Conservation (phyloP, 2,888 invertebrate species). For the Corbicula japonica region DNA sequence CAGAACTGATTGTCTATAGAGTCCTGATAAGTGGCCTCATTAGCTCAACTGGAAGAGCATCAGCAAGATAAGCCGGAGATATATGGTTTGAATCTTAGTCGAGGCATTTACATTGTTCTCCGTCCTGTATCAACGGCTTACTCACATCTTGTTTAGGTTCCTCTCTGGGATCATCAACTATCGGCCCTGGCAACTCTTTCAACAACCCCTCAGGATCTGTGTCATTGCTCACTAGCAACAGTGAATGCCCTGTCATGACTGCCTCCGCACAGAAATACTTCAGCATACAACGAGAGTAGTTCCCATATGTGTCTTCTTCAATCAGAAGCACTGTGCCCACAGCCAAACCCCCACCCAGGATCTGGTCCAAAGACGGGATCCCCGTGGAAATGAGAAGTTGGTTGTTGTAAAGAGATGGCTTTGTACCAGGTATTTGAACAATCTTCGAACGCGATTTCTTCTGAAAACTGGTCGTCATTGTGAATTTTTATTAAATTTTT, state of each 20-base stretch:
- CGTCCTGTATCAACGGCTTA: no score
- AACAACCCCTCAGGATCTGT: slow-evolving; percentile 72
- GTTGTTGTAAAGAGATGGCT: slow-evolving; percentile 90
- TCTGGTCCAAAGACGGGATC: slow-evolving; percentile 93
- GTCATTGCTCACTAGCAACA: slow-evolving; percentile 90
- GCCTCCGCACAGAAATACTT: slow-evolving; percentile 97
- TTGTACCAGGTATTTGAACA: slow-evolving; percentile 89
- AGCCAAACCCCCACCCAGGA: slow-evolving; percentile 91
- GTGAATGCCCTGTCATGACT: slow-evolving; percentile 91
- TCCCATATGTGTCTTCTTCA: slow-evolving; percentile 94
- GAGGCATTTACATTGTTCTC: no score
- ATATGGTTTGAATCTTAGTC: no score
- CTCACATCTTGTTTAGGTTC: neutral
- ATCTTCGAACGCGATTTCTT: slow-evolving; percentile 78
- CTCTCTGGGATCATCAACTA: slow-evolving; percentile 78
- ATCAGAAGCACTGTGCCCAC: slow-evolving; percentile 91
- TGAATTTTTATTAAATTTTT: no score
- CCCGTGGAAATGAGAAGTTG: slow-evolving; percentile 93
- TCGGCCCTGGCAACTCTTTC: slow-evolving; percentile 83
- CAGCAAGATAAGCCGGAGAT: no score
- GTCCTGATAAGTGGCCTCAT: no score
- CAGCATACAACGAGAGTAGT: slow-evolving; percentile 92
- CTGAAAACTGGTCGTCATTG: slow-evolving; percentile 80
- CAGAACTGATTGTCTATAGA: no score
- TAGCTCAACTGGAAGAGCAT: no score